A percentile compares a stretch with the other conserved stretches of the same genome.
Conservation (phyloP, 2,797 vertebrate genomes). For the Hydrolagus colliei region DNA sequence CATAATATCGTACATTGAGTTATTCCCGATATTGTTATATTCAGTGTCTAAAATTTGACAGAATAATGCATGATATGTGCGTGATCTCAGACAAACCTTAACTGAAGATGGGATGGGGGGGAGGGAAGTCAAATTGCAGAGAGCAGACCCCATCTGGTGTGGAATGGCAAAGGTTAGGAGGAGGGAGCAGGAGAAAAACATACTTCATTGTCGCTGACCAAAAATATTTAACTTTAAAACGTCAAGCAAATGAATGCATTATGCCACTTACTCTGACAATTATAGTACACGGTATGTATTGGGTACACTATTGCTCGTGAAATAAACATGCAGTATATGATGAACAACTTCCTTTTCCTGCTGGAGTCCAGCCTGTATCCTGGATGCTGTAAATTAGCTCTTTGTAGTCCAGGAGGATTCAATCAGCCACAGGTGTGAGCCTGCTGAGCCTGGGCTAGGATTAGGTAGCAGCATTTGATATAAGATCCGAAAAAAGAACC, state of each 20-base stretch:
- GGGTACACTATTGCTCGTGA: conserved; percentile 76
- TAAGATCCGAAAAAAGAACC: conserved; percentile 66
- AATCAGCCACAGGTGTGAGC: conserved; percentile 94
- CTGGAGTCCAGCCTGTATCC: conserved; percentile 75
- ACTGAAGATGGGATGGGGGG: background rate
- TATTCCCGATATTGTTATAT: too few species aligned
- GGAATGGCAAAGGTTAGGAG: conserved; percentile 14
- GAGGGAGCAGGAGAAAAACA: conserved; percentile 8
- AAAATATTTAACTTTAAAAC: conserved; percentile 60
- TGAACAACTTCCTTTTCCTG: conserved; percentile 98
- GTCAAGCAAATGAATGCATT: conserved; percentile 65
- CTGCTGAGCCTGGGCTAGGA: conserved; percentile 66
- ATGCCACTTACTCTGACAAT: conserved; percentile 69
- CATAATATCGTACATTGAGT: too few species aligned
- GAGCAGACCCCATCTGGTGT: conserved; percentile 3
- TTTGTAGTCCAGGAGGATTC: conserved; percentile 92
- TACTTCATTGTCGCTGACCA: conserved; percentile 53
- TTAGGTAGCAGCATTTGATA: conserved; percentile 78
- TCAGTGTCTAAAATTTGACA: too few species aligned
- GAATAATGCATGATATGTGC: too few species aligned
- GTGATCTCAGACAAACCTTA: background rate
- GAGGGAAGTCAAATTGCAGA: background rate
- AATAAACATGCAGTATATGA: conserved; percentile 74
- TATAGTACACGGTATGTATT: conserved; percentile 60
- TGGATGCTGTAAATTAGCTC: conserved; percentile 81